Conservation (phyloP, 2,888 invertebrate species). For the Tryphoninae sp. region DNA sequence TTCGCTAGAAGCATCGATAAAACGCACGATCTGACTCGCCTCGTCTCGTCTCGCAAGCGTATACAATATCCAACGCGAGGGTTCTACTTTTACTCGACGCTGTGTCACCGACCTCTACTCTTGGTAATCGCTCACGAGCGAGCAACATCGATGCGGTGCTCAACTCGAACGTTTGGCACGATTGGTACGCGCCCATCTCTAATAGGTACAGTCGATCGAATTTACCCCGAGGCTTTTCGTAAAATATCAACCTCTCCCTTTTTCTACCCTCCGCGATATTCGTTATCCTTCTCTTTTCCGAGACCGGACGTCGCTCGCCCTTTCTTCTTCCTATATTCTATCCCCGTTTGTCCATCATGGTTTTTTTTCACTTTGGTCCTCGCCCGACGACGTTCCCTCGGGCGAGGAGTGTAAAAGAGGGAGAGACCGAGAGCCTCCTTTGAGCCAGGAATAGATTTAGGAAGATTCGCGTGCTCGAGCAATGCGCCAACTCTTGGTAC, state of each 20-base stretch:
- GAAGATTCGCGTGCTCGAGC: conserved; percentile 70
- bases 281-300: conserved; percentile 33
- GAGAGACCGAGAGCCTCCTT: conserved; percentile 64
- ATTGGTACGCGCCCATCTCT: background rate
- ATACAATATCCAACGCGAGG: background rate
- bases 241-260: background rate
- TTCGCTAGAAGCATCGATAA: too few relatives aligned
- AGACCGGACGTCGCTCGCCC: conserved; percentile 12
- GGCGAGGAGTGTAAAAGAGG: background rate
- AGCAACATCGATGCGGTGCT: conserved; percentile 37
- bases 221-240: conserved; percentile 4
- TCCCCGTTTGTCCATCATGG: background rate
- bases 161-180: conserved; percentile 24
- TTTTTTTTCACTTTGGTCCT: conserved; percentile 28
- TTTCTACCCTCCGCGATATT: conserved; percentile 20
- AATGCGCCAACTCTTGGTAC: conserved; percentile 77
- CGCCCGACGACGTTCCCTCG: conserved; percentile 40
- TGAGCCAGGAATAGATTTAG: conserved; percentile 77
- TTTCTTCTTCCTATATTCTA: background rate
- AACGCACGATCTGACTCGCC: too few relatives aligned
- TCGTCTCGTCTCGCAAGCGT: background rate
- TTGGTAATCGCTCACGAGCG: conserved; percentile 51
- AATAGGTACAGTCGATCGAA: conserved; percentile 49
- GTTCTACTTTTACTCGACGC: conserved; percentile 46
- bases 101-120: conserved; percentile 56